These are phyloP conservation scores for Metridium senile DNA, from an alignment of 92 coral and sea anemone genomes.

Conservation along the genomic window DNA sequence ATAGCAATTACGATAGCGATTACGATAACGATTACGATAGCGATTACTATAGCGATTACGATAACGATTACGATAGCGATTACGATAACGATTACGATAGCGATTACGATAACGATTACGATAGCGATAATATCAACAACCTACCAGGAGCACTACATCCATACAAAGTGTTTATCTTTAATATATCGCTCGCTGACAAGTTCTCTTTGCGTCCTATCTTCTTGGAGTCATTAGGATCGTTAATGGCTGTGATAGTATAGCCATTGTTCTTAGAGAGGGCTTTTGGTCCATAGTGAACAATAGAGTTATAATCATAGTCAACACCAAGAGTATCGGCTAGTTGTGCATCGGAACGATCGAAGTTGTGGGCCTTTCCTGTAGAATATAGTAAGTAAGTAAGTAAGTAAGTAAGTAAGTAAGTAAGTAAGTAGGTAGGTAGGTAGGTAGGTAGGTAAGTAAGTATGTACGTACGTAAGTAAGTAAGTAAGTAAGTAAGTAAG, in stretches of 20 bases:
- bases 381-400: background rate
- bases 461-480: background rate
- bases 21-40: too few species aligned
- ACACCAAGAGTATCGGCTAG: slow-evolving; percentile 18
- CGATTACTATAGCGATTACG: too few species aligned
- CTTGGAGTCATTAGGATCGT: slow-evolving; percentile 5
- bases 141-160: background rate
- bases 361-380: slow-evolving; percentile 11
- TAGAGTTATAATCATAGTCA: slow-evolving; percentile 11
- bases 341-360: background rate
- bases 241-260: slow-evolving; percentile 3
- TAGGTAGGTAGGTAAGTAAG: background rate
- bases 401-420: background rate
- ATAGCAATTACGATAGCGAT: too few species aligned
- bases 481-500: background rate
- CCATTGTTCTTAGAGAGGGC: slow-evolving; percentile 3
- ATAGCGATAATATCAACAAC: background rate
- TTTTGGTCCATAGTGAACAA: background rate
- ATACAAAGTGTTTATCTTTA: slow-evolving; percentile 5
- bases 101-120: background rate
- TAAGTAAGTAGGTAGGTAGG: background rate
- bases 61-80: too few species aligned
- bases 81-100: too few species aligned
- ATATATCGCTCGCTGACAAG: background rate
- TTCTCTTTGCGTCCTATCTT: background rate